Evolutionary conservation across 2,888 invertebrate genomes (phyloP).

Genomic region (Synanthedon vespiformis): DNA sequence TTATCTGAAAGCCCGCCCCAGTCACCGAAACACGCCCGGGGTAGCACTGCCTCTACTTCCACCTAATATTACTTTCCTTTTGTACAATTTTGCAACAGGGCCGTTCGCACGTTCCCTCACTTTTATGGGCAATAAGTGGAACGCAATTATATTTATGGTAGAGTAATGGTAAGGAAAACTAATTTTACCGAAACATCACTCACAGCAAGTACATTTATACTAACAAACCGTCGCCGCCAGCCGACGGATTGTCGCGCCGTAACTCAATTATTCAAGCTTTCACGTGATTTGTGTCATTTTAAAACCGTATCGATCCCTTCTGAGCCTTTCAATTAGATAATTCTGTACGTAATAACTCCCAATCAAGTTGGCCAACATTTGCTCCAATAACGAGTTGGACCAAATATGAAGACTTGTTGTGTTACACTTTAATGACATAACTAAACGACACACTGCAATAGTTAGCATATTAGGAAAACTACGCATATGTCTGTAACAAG

Average conservation of each 20-base stretch:
- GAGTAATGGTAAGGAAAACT: constrained; percentile 63
- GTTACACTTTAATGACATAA: too few species aligned
- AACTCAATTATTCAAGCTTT: constrained; percentile 2
- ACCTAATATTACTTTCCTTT: constrained; percentile 69
- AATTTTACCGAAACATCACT: constrained; percentile 53
- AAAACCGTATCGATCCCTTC: too few species aligned
- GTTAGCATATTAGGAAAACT: too few species aligned
- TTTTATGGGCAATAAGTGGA: constrained; percentile 71
- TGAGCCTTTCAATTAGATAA: too few species aligned
- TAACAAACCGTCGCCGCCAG: constrained; percentile 15
- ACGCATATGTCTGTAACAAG: too few species aligned
- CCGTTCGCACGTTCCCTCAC: constrained; percentile 67
- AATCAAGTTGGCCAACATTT: too few species aligned
- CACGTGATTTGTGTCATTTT: background rate
- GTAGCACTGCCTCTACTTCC: constrained; percentile 54
- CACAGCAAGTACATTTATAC: constrained; percentile 11
- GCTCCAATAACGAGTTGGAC: too few species aligned
- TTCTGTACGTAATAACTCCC: too few species aligned
- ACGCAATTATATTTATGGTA: constrained; percentile 70
- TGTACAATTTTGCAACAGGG: constrained; percentile 69
- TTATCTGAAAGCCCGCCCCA: constrained; percentile 69
- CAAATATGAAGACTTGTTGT: too few species aligned
- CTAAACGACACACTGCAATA: too few species aligned
- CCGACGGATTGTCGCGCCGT: constrained; percentile 1
- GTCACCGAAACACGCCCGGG: constrained; percentile 63